Conservation (phyloP, 1,140 invertebrate species). For the Drosophila gunungcola region DNA sequence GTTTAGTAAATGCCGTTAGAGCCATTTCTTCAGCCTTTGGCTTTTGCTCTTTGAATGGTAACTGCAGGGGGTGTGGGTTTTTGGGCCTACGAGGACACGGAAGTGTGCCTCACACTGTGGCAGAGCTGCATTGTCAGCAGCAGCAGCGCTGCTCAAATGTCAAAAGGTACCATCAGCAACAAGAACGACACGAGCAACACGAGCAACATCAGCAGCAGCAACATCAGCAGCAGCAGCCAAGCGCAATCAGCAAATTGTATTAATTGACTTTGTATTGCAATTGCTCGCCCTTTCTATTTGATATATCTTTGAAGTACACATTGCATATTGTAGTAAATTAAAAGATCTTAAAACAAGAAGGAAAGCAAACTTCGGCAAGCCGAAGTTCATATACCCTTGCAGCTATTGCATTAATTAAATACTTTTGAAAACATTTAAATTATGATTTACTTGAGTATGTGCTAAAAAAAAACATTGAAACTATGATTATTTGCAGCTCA, state of each 20-base stretch:
- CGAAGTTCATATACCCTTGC: too few relatives aligned
- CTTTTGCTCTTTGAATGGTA: constrained; percentile 45
- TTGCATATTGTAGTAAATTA: too few relatives aligned
- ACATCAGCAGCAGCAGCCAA: constrained; percentile 47
- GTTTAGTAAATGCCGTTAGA: constrained; percentile 78
- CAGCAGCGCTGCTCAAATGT: constrained; percentile 57
- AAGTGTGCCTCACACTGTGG: constrained; percentile 33
- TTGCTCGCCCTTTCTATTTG: constrained; percentile 18
- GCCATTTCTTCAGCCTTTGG: constrained; percentile 58
- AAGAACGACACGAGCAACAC: constrained; percentile 17
- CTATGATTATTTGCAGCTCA: too few relatives aligned
- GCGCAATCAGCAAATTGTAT: constrained; percentile 78
- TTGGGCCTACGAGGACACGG: constrained; percentile 8
- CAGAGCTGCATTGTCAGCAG: constrained; percentile 55
- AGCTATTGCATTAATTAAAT: too few relatives aligned
- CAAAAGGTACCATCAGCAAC: constrained; percentile 58
- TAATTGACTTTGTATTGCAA: constrained; percentile 75
- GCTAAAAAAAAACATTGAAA: too few relatives aligned
- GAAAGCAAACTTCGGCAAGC: too few relatives aligned
- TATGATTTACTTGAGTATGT: too few relatives aligned
- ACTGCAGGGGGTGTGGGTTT: not conserved
- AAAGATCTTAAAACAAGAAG: too few relatives aligned
- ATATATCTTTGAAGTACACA: constrained; percentile 2
- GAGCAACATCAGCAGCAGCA: constrained; percentile 39
- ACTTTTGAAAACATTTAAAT: too few relatives aligned